These are phyloP conservation scores for Suricata suricatta DNA, from an alignment of 2,113 vertebrate genomes.

Conservation along the genomic window DNA sequence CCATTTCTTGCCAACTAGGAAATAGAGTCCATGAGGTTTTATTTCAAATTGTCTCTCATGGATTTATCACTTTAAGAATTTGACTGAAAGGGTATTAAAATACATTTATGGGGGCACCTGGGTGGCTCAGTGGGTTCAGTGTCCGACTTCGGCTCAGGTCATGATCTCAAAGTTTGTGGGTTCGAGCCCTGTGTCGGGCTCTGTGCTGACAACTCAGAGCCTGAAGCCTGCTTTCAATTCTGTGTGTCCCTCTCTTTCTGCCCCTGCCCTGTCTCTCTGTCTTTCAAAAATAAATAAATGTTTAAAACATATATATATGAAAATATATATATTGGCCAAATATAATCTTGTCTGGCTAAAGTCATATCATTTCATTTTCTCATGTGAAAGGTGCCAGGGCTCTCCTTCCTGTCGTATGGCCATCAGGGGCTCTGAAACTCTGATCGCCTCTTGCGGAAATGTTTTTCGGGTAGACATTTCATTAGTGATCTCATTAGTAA, in stretches of 20 bases:
- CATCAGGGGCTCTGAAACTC: no score
- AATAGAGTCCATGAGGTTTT: neutral
- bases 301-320: no score
- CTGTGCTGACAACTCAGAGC: no score
- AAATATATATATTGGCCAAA: neutral
- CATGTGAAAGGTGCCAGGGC: neutral
- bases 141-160: no score
- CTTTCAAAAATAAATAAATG: no score
- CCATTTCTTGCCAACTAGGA: neutral
- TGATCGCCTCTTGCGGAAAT: neutral
- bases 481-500: neutral
- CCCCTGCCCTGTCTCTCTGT: no score
- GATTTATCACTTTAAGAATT: neutral
- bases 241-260: no score
- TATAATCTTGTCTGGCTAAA: neutral
- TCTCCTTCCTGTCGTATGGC: fast-evolving
- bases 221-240: no score
- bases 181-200: no score
- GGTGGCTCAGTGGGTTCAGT: no score
- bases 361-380: neutral
- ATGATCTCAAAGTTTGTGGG: no score
- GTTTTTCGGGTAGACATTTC: neutral
- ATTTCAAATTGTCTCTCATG: neutral
- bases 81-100: neutral
- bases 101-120: neutral